Evolutionary conservation across 2,797 vertebrate species (phyloP).

Genomic region (Oceanodroma leucorhoa): DNA sequence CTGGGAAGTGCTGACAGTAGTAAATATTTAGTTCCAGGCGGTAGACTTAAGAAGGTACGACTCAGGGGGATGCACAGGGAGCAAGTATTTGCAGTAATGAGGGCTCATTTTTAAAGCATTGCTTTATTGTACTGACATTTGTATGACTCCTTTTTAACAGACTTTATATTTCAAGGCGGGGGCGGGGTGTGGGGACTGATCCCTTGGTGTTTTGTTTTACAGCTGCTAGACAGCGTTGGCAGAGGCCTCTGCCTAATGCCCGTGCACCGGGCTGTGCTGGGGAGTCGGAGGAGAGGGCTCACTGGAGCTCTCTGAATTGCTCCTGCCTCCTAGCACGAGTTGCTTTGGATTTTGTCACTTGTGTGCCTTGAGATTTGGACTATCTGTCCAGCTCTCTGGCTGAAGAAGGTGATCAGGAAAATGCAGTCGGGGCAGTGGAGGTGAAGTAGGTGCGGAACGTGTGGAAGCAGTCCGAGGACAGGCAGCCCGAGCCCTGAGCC

Average conservation of each 20-base stretch:
- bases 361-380: not conserved
- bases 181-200: not conserved
- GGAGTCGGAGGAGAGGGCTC: not conserved
- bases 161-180: not conserved
- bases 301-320: not conserved
- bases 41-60: not conserved
- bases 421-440: not conserved
- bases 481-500: not conserved
- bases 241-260: not conserved
- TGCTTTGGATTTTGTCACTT: not conserved
- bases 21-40: conserved; percentile 16
- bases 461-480: not conserved
- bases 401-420: not conserved
- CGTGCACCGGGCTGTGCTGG: fast-evolving
- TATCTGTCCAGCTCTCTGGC: not conserved
- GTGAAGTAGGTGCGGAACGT: not conserved
- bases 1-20: not conserved
- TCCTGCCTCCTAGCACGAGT: not conserved
- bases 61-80: not conserved
- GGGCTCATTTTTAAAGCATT: not conserved
- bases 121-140: not conserved
- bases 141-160: not conserved
- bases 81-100: conserved; percentile 8
- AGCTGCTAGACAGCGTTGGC: not conserved
- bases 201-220: not conserved